Conservation (phyloP, 2,113 vertebrate species). For the Scalopus aquaticus region DNA sequence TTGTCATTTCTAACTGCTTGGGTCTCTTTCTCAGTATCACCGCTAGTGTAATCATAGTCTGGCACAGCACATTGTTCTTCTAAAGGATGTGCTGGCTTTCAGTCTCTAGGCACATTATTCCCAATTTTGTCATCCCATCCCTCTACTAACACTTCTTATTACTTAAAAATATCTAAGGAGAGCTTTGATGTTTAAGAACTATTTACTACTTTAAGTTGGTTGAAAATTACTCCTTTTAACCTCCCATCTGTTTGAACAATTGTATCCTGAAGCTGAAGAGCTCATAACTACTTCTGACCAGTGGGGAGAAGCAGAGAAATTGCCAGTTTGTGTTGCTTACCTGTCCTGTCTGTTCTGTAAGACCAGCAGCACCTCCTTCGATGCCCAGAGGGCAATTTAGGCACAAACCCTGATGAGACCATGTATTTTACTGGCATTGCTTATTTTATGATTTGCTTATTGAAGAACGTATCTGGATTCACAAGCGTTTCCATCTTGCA, state of each 20-base stretch:
- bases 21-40: background rate
- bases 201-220: background rate
- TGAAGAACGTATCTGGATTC: background rate
- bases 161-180: background rate
- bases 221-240: background rate
- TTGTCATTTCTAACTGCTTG: background rate
- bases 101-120: accelerated
- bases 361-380: background rate
- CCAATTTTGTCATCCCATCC: background rate
- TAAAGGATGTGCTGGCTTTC: background rate
- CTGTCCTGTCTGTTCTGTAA: background rate
- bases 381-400: background rate
- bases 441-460: background rate
- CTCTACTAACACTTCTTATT: background rate
- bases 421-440: background rate
- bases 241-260: background rate
- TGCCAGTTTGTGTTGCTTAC: background rate
- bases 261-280: background rate
- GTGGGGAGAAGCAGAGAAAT: background rate
- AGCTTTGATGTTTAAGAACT: background rate
- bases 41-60: background rate
- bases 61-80: background rate
- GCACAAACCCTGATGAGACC: background rate
- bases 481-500: background rate
- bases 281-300: background rate